Percentiles rank a stretch among this genome's conserved stretches.
Conservation (phyloP, 2,888 invertebrate genomes). For the Seira ritae region DNA sequence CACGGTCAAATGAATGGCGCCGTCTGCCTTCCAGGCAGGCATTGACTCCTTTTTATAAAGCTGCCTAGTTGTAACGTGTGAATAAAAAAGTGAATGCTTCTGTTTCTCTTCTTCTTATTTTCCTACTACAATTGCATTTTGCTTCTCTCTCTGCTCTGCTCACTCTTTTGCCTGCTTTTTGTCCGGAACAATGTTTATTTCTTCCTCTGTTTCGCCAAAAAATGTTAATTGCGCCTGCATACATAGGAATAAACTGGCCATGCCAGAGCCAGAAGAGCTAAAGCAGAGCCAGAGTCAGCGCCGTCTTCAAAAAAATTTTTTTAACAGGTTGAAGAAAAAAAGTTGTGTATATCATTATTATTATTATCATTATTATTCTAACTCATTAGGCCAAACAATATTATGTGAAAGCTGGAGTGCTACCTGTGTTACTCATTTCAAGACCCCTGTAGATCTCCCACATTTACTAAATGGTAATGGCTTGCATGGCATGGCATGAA, state of each 20-base stretch:
- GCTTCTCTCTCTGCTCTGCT: constrained; percentile 35
- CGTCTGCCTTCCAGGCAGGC: constrained; percentile 72
- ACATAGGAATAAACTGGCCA: no score
- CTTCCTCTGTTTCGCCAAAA: constrained; percentile 72
- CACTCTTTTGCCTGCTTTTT: constrained; percentile 12
- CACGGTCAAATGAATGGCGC: constrained; percentile 74
- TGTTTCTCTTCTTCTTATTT: constrained; percentile 31
- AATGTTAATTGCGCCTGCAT: constrained; percentile 73
- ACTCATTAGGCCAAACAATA: constrained; percentile 72
- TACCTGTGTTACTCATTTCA: constrained; percentile 68
- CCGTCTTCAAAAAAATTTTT: constrained; percentile 69
- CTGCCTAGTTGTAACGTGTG: constrained; percentile 28
- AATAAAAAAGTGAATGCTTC: constrained; percentile 27
- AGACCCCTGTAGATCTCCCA: constrained; percentile 67
- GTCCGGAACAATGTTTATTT: constrained; percentile 42
- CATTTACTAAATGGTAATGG: no score
- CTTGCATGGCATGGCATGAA: no score
- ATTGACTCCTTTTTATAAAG: constrained; percentile 61
- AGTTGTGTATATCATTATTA: constrained; percentile 68
- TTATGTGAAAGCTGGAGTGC: constrained; percentile 72
- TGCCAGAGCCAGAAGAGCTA: no score
- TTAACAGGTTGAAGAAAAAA: no score
- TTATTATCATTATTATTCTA: constrained; percentile 64
- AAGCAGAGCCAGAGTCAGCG: no score
- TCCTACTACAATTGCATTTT: constrained; percentile 44